Base-by-base conservation (phyloP, 2,797 vertebrate species). In the Leptodactylus fallax region DNA sequence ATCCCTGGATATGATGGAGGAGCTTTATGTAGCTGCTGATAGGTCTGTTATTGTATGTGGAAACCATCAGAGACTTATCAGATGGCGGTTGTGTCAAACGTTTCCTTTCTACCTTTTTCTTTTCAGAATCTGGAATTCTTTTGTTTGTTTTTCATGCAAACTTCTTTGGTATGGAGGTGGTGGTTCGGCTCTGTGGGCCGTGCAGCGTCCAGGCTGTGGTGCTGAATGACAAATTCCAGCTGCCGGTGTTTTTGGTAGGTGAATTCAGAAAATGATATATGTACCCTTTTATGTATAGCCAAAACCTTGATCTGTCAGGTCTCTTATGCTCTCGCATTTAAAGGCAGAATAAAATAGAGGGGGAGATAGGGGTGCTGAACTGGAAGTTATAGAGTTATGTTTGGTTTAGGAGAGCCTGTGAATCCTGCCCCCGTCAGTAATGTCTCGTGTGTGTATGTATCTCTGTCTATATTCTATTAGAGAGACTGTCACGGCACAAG, bases 151-250 rank as follows among this genome's bases (percentile, higher is more conserved):
- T 99, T 92, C 98, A 99, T 17, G 92, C 98, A 78, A 99, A 98
- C 92, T 96, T 96, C 90, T 6, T 91, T 2, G 95, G 97, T 91
- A 97, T 93, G 90, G 96, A 98, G 10, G 96, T 99, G 27, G 90
- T 96, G 56, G 97, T 98, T 84, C 94, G 98, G 81, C 96, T 99
- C 77, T 98, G 97, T 61, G 98, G 98, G 85, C 96, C 98, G 17
- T 99, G 98, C 93, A 96, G 98, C 45, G 98, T 99, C 72, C 98
- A 98, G 81, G 98, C 98, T 9, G 98, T 99, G 83, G 95, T 99
- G 91, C 95, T 99, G 93, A 99, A 99, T 0, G 98, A 99, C 93
- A 99, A 98, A 93, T 99, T 99, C 93, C 98, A 99, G 93, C 96
- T 99, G 91, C 98, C 98, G 79, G 95, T 99, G 91, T 99, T 99